phyloP scores from a whole-genome alignment of 2,797 vertebrate species.

The Brachyrhaphis roseni region DNA sequence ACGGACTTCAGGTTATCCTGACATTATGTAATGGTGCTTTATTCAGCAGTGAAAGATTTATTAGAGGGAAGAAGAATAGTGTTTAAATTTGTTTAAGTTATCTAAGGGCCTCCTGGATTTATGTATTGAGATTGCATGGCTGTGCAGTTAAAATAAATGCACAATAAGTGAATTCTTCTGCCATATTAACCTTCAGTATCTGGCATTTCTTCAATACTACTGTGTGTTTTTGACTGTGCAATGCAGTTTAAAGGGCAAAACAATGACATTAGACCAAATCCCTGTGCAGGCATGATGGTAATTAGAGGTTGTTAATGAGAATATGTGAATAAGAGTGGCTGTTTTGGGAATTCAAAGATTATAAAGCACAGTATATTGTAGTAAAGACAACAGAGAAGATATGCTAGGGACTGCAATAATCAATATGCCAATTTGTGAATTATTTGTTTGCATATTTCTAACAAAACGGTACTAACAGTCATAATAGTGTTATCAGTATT shows the following conservation, averaged over 20 bases:
- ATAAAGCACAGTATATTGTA: background rate
- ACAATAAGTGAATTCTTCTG: background rate
- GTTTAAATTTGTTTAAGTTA: background rate
- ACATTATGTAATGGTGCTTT: background rate
- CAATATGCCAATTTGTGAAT: background rate
- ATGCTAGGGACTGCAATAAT: background rate
- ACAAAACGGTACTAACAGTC: background rate
- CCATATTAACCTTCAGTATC: background rate
- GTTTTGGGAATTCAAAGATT: background rate
- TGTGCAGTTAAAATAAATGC: background rate
- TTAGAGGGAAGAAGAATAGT: background rate
- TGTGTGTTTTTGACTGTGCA: background rate
- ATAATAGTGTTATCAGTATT: background rate
- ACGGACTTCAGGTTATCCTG: background rate
- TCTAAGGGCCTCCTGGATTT: background rate
- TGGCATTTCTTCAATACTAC: background rate
- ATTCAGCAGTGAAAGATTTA: background rate
- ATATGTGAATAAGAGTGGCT: background rate
- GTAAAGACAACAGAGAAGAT: background rate
- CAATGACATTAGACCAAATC: background rate
- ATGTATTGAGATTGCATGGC: background rate
- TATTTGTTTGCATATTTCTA: background rate
- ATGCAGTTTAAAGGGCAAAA: background rate
- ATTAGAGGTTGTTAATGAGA: background rate
- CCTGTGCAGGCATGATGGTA: background rate